Evolutionary conservation across 2,888 invertebrate species (phyloP).

Genomic region (Pterostichus madidus): DNA sequence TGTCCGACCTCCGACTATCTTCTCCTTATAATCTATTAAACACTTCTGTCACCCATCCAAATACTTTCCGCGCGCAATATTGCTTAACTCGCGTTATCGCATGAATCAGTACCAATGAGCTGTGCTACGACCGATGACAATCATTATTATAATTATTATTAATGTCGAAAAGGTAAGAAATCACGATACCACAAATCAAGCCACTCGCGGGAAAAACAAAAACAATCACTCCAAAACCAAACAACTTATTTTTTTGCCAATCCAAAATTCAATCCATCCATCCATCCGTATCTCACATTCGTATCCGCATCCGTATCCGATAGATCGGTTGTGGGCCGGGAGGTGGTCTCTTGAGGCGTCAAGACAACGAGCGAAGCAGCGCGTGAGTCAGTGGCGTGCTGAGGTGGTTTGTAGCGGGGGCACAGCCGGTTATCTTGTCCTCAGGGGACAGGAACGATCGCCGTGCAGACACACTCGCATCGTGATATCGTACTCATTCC

Average conservation of each 20-base stretch:
- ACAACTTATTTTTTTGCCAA: slow-evolving; percentile 30
- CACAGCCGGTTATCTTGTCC: neutral
- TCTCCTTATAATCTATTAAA: too few relatives aligned
- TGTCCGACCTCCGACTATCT: too few relatives aligned
- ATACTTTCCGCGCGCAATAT: too few relatives aligned
- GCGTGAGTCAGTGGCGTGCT: slow-evolving; percentile 17
- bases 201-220: neutral
- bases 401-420: neutral
- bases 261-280: slow-evolving; percentile 40
- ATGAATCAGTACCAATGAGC: too few relatives aligned
- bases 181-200: too few relatives aligned
- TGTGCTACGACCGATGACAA: too few relatives aligned
- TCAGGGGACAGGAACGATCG: slow-evolving; percentile 23
- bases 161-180: too few relatives aligned
- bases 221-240: slow-evolving; percentile 22
- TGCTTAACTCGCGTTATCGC: too few relatives aligned
- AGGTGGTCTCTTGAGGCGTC: slow-evolving; percentile 8
- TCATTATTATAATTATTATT: too few relatives aligned
- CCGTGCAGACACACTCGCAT: neutral
- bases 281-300: slow-evolving; percentile 2
- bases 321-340: neutral
- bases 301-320: neutral
- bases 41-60: too few relatives aligned
- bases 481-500: slow-evolving; percentile 4
- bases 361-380: slow-evolving; percentile 38